Conservation (phyloP, 2,113 vertebrate species). For the Nipponia nippon region DNA sequence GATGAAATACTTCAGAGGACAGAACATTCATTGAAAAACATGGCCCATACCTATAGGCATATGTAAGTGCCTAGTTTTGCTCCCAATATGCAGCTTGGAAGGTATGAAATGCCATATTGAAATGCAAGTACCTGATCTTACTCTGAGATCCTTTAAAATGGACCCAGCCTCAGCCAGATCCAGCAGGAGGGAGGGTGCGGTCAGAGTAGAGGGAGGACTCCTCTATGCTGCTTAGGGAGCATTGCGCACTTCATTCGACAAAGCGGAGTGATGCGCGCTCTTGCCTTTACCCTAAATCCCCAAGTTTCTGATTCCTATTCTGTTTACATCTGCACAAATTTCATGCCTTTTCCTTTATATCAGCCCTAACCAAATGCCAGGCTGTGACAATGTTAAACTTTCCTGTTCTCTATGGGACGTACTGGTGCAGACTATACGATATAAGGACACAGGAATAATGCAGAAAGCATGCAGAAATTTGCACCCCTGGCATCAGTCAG, state of each 20-base stretch:
- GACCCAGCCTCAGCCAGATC: background rate
- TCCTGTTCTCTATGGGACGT: background rate
- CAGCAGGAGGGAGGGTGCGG: background rate
- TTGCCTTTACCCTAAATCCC: background rate
- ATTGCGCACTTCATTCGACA: fast-evolving
- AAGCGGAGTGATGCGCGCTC: background rate
- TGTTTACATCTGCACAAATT: background rate
- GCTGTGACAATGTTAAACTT: background rate
- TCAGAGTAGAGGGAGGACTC: background rate
- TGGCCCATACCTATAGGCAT: background rate
- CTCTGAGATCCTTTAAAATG: background rate
- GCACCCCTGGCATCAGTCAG: background rate
- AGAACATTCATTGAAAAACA: background rate
- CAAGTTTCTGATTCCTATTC: background rate
- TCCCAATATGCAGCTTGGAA: background rate
- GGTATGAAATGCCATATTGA: background rate
- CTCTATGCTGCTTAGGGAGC: fast-evolving
- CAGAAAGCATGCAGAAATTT: background rate
- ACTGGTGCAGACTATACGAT: background rate
- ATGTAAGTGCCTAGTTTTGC: background rate
- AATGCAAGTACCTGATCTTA: background rate
- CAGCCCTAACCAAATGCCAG: background rate
- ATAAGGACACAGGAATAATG: background rate
- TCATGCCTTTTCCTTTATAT: background rate
- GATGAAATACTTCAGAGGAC: background rate